Base-by-base conservation (phyloP, 2,113 vertebrate species). In the Rousettus leschenaultii region DNA sequence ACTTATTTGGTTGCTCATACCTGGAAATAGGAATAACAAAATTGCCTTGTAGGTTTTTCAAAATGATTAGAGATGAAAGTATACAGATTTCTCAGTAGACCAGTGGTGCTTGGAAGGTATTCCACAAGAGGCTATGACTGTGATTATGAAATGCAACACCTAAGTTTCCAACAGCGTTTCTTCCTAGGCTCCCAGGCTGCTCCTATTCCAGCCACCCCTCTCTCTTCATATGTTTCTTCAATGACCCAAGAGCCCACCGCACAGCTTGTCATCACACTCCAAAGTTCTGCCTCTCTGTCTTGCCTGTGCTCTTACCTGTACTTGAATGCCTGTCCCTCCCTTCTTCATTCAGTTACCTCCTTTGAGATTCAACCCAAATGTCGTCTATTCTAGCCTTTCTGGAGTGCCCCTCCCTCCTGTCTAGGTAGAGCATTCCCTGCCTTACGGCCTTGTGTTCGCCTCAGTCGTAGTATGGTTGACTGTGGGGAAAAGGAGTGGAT, bases 41-140 rank as follows among this genome's bases (percentile, higher is more conserved):
- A 75, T 38, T 40, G n/a, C 26, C 68, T 86, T 73, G 8, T 74
- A 75, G 51, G 35, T 83, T 79, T 45, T 28, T 61, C 73, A 48
- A 73, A 85, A 88, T 7, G 30, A 51, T 5, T 82, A 75, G n/a
- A 35, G 40, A 85, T 90, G n/a, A 57, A 86, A 63, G 21, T n/a
- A n/a, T 5, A 40, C n/a, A 75, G 2, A 3, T 3, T 80, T 87
- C 66, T 61, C 35, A 63, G 38, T 16, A 21, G 14, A 12, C 13
- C 40, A 0, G 15, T 84, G 38, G n/a, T 38, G 61, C 82, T 74
- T 61, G 48, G 18, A 75, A 91, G 45, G 61, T 40, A 10, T 66
- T 35, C 35, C 35, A 10, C 63, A n/a, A 73, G 16, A 26, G 21
- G 78, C 35, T 11, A 19, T 22, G 18, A 26, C 70, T 45, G 4